Conservation (phyloP, 1,140 invertebrate genomes). For the Drosophila grimshawi region DNA sequence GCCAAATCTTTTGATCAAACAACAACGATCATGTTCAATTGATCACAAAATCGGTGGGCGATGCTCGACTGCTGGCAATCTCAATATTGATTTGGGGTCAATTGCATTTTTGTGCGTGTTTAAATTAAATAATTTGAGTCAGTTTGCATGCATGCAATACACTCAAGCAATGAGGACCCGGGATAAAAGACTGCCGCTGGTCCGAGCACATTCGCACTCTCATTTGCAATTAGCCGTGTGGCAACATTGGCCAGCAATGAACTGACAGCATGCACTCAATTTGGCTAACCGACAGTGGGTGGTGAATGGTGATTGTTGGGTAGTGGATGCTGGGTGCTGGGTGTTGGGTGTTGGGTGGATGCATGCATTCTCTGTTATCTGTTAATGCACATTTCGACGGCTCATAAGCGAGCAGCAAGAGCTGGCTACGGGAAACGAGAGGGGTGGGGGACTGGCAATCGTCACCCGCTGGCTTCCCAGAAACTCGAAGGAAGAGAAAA, state of each 20-base stretch:
- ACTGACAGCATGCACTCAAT: conserved; percentile 29
- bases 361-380: conserved; percentile 34
- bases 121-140: too few species aligned
- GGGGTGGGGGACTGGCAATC: background rate
- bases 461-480: conserved; percentile 16
- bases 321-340: background rate
- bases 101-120: background rate
- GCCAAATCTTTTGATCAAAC: too few species aligned
- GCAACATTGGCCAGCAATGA: conserved; percentile 37
- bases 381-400: conserved; percentile 77
- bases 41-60: too few species aligned
- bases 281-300: conserved; percentile 1
- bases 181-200: conserved; percentile 12
- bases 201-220: conserved; percentile 45
- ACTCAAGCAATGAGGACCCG: conserved; percentile 2
- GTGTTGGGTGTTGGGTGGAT: background rate
- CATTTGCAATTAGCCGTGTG: conserved; percentile 67
- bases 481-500: conserved; percentile 41
- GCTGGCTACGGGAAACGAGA: background rate
- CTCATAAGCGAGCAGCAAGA: conserved; percentile 57
- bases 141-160: too few species aligned
- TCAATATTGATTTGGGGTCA: background rate
- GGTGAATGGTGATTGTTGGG: background rate
- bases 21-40: too few species aligned
- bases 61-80: too few species aligned